These are phyloP conservation scores for Microctonus aethiopoides DNA, from an alignment of 2,888 invertebrate species.

Conservation along the genomic window DNA sequence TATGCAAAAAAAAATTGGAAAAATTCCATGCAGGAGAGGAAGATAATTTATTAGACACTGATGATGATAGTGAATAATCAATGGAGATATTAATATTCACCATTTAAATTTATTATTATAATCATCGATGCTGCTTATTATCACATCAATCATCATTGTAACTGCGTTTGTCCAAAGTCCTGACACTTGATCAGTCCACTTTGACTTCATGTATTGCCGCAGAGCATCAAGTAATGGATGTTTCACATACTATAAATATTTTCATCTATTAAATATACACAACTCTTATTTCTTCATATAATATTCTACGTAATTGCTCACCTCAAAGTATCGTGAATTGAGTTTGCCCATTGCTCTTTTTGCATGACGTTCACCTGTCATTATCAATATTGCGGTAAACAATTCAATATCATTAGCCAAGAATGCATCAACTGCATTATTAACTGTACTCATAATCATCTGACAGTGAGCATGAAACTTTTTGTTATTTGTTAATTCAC, in stretches of 20 bases:
- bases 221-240: slow-evolving; percentile 63
- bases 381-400: slow-evolving; percentile 45
- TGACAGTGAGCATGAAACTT: slow-evolving; percentile 69
- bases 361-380: slow-evolving; percentile 65
- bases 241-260: slow-evolving; percentile 65
- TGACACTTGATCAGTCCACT: slow-evolving; percentile 62
- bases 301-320: no score
- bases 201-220: slow-evolving; percentile 62
- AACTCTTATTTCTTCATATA: no score
- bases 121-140: neutral
- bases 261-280: neutral
- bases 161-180: slow-evolving; percentile 63
- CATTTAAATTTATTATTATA: neutral
- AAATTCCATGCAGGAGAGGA: slow-evolving; percentile 8
- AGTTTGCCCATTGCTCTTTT: slow-evolving; percentile 62
- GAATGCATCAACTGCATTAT: slow-evolving; percentile 67
- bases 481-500: slow-evolving; percentile 63
- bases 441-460: slow-evolving; percentile 67
- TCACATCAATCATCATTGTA: neutral
- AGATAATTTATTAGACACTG: slow-evolving; percentile 20
- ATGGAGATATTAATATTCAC: slow-evolving; percentile 3
- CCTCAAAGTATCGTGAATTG: slow-evolving; percentile 41
- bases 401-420: slow-evolving; percentile 65
- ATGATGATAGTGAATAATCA: neutral
- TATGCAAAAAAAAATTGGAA: neutral